These are phyloP conservation scores for Elysia chlorotica DNA, from an alignment of 1,140 invertebrate species.

Conservation along the genomic window DNA sequence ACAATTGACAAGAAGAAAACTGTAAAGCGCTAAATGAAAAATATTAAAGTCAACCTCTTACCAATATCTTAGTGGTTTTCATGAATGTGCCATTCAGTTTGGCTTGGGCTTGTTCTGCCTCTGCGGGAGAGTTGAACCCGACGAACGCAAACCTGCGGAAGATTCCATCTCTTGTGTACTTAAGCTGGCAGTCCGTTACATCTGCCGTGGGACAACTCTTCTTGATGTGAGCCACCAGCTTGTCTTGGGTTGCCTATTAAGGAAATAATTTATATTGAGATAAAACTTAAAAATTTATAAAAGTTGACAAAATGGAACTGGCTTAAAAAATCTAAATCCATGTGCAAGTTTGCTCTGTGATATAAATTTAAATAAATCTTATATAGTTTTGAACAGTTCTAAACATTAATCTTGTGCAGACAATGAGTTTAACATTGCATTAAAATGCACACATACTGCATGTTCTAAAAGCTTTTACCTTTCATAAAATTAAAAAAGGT, in stretches of 20 bases:
- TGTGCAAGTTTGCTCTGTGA: background rate
- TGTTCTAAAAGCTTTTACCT: too few species aligned
- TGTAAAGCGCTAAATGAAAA: background rate
- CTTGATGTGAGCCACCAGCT: slow-evolving; percentile 77
- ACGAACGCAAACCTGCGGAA: slow-evolving; percentile 93
- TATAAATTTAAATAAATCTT: too few species aligned
- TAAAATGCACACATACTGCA: too few species aligned
- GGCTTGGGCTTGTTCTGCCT: slow-evolving; percentile 76
- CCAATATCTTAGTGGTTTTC: slow-evolving; percentile 76
- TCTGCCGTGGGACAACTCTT: slow-evolving; percentile 70
- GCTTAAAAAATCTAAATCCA: background rate
- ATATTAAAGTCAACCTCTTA: slow-evolving; percentile 24
- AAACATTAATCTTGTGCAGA: background rate
- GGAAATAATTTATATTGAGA: slow-evolving; percentile 21
- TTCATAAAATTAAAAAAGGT: too few species aligned
- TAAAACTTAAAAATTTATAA: background rate
- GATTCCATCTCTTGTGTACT: slow-evolving; percentile 86
- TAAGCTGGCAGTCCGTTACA: slow-evolving; percentile 90
- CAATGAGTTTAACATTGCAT: background rate
- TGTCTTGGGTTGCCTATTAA: slow-evolving; percentile 79
- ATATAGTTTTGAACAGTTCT: background rate
- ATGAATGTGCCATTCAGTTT: slow-evolving; percentile 86
- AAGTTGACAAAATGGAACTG: background rate
- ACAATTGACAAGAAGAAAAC: too few species aligned
- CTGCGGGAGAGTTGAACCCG: slow-evolving; percentile 80